phyloP scores from a whole-genome alignment of 2,888 invertebrate species.

The Agrotis exclamationis region DNA sequence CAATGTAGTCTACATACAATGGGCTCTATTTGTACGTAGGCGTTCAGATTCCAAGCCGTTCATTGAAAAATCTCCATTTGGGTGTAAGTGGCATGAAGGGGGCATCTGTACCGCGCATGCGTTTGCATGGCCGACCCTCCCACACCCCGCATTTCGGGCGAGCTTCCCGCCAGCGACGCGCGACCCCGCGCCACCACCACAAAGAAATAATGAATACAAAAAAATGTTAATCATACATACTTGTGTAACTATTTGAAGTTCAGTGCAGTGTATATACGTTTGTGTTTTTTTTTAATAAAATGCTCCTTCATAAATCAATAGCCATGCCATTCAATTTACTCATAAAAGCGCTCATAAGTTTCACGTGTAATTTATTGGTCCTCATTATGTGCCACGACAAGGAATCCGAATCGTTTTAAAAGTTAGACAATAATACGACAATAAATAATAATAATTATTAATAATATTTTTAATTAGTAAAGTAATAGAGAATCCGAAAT shows the following conservation, averaged over 20 bases:
- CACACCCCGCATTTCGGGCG: conserved; percentile 67
- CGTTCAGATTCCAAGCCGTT: conserved; percentile 59
- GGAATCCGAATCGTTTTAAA: conserved; percentile 78
- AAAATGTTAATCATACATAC: conserved; percentile 38
- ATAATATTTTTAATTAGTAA: conserved; percentile 62
- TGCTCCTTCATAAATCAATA: conserved; percentile 74
- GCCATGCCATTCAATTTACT: conserved; percentile 61
- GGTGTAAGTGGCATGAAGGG: conserved; percentile 56
- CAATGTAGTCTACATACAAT: conserved; percentile 54
- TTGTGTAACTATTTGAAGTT: conserved; percentile 39
- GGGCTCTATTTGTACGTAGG: conserved; percentile 39
- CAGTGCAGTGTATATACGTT: conserved; percentile 31
- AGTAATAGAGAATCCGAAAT: conserved; percentile 69
- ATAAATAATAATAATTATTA: conserved; percentile 67
- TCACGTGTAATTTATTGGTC: conserved; percentile 77
- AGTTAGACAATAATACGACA: conserved; percentile 62
- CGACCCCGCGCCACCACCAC: conserved; percentile 69
- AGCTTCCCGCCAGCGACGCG: conserved; percentile 81
- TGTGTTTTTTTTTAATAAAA: conserved; percentile 62
- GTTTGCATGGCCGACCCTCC: conserved; percentile 64
- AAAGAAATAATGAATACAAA: conserved; percentile 54
- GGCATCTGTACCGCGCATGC: conserved; percentile 79
- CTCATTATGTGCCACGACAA: conserved; percentile 85
- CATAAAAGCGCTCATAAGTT: conserved; percentile 70
- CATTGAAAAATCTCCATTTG: conserved; percentile 71